A percentile compares a stretch with the other conserved stretches of the same genome.
These are phyloP conservation scores for Pterophyllum scalare DNA, from an alignment of 2,113 vertebrate genomes.

Conservation along the genomic window DNA sequence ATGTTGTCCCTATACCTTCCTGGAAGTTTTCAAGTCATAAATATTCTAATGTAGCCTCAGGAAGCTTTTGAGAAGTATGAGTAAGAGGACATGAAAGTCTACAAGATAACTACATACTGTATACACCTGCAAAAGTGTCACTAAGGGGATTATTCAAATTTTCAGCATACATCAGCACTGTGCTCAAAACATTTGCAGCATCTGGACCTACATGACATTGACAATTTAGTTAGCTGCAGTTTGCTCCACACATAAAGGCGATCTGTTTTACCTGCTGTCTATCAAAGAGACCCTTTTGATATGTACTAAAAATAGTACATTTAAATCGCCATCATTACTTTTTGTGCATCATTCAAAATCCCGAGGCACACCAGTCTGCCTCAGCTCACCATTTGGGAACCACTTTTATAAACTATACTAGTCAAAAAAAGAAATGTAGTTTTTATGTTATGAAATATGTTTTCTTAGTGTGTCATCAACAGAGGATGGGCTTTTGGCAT, in stretches of 20 bases:
- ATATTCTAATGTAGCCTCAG: fast-evolving
- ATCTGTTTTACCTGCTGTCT: fast-evolving
- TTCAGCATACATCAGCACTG: neutral
- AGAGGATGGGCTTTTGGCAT: neutral
- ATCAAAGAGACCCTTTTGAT: neutral
- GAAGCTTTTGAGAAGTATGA: neutral
- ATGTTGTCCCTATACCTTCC: too few species aligned
- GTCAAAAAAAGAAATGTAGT: neutral
- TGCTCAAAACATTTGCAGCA: neutral
- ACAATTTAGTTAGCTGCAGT: neutral
- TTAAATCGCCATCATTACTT: neutral
- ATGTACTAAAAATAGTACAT: neutral
- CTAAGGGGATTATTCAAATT: neutral
- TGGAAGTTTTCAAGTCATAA: fast-evolving
- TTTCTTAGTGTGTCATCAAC: too few species aligned
- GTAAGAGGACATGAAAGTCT: neutral
- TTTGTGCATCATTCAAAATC: neutral
- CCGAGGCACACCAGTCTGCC: neutral
- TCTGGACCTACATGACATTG: neutral
- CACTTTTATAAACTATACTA: neutral
- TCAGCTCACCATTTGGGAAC: neutral
- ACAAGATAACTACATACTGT: too few species aligned
- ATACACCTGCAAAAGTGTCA: too few species aligned
- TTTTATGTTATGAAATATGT: neutral
- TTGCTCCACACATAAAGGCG: neutral